Conservation (phyloP, 2,113 vertebrate species). For the Fregetta grallaria region DNA sequence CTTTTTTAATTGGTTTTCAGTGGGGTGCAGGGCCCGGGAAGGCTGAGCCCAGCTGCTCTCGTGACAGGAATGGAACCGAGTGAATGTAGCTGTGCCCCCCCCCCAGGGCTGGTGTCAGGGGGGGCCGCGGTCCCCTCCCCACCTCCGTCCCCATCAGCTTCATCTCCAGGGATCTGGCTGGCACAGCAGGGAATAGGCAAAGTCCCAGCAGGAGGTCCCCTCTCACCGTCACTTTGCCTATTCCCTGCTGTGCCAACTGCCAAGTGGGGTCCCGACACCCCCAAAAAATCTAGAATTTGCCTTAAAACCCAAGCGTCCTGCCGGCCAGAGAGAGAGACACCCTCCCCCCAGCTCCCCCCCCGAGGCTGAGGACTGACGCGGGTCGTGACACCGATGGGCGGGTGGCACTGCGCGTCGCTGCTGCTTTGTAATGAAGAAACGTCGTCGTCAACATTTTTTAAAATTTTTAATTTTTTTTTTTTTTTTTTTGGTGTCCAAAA, state of each 20-base stretch:
- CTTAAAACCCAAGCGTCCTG: constrained; percentile 3
- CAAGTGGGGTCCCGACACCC: not conserved
- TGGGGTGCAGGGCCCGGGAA: not conserved
- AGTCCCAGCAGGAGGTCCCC: not conserved
- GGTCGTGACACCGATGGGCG: not conserved
- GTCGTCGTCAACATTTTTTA: not conserved
- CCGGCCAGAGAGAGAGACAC: not conserved
- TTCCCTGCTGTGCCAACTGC: not conserved
- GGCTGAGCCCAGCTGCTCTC: not conserved
- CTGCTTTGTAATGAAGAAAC: not conserved
- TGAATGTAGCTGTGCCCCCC: constrained; percentile 21
- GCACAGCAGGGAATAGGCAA: not conserved
- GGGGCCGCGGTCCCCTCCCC: not conserved
- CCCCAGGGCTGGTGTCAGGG: not conserved
- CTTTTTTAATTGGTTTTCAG: not conserved
- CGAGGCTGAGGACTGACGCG: not conserved
- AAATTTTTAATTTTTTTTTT: not conserved
- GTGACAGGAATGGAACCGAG: constrained; percentile 36
- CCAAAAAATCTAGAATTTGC: constrained; percentile 13
- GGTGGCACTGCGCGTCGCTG: not conserved
- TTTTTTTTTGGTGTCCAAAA: not conserved
- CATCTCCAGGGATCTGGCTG: not conserved
- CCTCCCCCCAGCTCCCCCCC: not conserved
- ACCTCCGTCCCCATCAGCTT: not conserved
- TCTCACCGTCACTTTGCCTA: not conserved